phyloP scores from a whole-genome alignment of 2,113 vertebrate species.

The Muscicapa adusta region DNA sequence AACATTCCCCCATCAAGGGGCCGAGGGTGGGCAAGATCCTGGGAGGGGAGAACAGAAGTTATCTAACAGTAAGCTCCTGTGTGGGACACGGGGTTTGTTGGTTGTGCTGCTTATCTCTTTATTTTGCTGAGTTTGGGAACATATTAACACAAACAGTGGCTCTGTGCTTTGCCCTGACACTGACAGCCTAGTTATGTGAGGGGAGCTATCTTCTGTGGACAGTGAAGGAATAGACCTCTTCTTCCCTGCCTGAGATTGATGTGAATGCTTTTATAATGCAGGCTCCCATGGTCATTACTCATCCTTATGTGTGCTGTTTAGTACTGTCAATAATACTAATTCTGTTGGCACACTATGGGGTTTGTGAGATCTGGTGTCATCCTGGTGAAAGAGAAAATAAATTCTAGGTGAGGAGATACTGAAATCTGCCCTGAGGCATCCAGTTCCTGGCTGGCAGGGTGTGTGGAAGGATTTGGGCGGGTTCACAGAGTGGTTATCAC shows the following conservation, averaged over 20 bases:
- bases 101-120: background rate
- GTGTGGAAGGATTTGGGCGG: background rate
- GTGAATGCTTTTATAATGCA: background rate
- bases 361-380: background rate
- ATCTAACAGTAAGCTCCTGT: background rate
- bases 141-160: background rate
- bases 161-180: background rate
- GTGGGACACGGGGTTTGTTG: accelerated
- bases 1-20: background rate
- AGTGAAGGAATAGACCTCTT: background rate
- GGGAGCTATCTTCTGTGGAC: background rate
- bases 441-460: background rate
- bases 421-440: background rate
- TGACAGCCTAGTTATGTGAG: background rate
- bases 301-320: background rate
- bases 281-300: background rate
- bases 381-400: background rate
- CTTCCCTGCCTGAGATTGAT: background rate
- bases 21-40: background rate
- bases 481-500: background rate
- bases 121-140: background rate
- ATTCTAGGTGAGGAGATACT: background rate
- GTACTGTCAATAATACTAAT: background rate
- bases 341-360: background rate
- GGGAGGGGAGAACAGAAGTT: background rate